These are phyloP conservation scores for Egretta garzetta DNA, from an alignment of 2,113 vertebrate genomes.

Conservation along the genomic window DNA sequence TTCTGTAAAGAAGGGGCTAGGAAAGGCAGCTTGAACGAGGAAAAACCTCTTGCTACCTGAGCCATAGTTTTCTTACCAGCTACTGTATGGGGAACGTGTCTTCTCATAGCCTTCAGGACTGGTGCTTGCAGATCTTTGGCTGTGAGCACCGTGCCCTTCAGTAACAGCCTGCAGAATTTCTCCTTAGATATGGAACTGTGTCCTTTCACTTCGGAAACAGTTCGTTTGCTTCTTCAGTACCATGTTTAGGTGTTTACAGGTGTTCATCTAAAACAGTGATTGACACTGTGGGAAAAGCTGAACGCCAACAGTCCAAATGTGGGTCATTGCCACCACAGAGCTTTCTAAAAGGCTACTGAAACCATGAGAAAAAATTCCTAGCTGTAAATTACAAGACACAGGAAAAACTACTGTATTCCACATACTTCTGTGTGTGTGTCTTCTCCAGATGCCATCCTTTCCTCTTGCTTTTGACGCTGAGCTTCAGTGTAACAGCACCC, in stretches of 20 bases:
- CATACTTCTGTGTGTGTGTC: rapidly evolving
- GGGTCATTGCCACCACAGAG: background rate
- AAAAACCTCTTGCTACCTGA: slow-evolving; percentile 56
- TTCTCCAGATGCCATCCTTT: background rate
- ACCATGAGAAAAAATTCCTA: background rate
- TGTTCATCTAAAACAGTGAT: background rate
- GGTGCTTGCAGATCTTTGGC: background rate
- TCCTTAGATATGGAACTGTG: background rate
- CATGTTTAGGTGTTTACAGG: background rate
- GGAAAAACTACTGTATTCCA: slow-evolving; percentile 55
- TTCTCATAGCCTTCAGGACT: background rate
- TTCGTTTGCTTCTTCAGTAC: background rate
- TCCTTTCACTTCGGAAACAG: background rate
- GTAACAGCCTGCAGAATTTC: background rate
- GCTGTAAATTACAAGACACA: slow-evolving; percentile 18
- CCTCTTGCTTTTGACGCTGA: background rate
- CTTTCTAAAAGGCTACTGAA: slow-evolving; percentile 1
- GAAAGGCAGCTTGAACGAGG: slow-evolving; percentile 42
- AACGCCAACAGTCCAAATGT: background rate
- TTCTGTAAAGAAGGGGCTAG: background rate
- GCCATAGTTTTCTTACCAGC: slow-evolving; percentile 43
- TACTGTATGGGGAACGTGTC: slow-evolving; percentile 9
- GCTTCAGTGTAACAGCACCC: rapidly evolving
- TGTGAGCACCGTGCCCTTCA: background rate
- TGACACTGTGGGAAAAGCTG: background rate